Evolutionary conservation across 1,140 invertebrate species (phyloP).

Genomic region (Musca vetustissima): DNA sequence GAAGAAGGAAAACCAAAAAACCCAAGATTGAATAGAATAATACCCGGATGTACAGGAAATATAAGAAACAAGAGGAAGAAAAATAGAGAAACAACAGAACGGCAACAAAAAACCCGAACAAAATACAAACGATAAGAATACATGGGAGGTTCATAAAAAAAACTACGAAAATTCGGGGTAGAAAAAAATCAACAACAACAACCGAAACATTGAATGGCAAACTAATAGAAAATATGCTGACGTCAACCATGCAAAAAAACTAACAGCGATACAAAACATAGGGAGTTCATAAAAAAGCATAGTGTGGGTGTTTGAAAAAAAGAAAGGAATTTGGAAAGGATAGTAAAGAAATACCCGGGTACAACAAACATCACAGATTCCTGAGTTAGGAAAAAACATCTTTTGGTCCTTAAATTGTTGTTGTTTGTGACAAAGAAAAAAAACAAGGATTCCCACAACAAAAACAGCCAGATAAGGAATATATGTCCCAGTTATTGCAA

Average conservation of each 20-base stretch:
- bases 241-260: not conserved
- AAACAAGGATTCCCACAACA: not conserved
- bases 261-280: not conserved
- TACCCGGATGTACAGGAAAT: constrained; percentile 10
- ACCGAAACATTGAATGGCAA: not conserved
- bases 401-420: too few species aligned
- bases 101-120: too few species aligned
- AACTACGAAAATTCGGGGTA: not conserved
- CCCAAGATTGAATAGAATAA: constrained; percentile 12
- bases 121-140: not conserved
- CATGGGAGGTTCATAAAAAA: not conserved
- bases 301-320: not conserved
- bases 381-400: not conserved
- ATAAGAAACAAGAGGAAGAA: constrained; percentile 4
- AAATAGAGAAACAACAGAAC: not conserved
- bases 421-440: not conserved
- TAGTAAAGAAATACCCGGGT: not conserved
- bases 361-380: too few species aligned
- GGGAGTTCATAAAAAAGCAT: too few species aligned
- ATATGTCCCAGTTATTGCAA: not conserved
- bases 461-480: not conserved
- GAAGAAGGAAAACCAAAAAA: not conserved
- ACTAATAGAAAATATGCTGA: constrained; percentile 13
- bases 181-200: not conserved
- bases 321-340: not conserved